Evolutionary conservation across 2,888 invertebrate species (phyloP), one percentile per base, ranked within the genome.

Genomic region (Saturnia pavonia): DNA sequence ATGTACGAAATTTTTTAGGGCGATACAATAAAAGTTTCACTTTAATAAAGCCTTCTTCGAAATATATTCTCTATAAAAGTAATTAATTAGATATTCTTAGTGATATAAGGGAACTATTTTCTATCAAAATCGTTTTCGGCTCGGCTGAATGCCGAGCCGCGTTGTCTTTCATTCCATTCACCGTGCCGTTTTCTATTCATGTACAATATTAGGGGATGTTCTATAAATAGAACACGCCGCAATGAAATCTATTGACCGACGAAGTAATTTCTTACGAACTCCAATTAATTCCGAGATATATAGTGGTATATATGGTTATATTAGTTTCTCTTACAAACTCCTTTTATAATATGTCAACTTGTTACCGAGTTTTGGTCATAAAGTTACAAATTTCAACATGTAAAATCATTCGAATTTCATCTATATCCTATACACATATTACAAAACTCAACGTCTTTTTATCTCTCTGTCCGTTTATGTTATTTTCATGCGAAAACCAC

Each of bases 161-260:
- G 51, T 71, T 71, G 68, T 71, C 40, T 68, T 34, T 8, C n/a
- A 25, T 54, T 57, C 67, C 54, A 70, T 70, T 67, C 67, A 67
- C 16, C 1, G 25, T 27, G n/a, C 11, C n/a, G 54, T 54, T n/a
- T n/a, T n/a, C n/a, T n/a, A 54, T 43, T 27, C 43, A 67, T 43
- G 67, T 45, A 54, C 54, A 54, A 54, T 54, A 69, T 48, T 40
- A 65, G 40, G 65, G 65, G 19, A 14, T 25, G 57, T 60, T 27
- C 14, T 60, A 60, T 14, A 60, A 14, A 60, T 60, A 14, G 57
- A 60, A 25, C 57, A 14, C 27, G 6, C 25, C 12, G 48, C 19
- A 25, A 60, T 25, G 25, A 60, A 60, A 27, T 60, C 27, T 60
- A 60, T 60, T 60, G 57, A 60, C 14, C 25, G 27, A 25, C 25